Evolutionary conservation across 1,140 invertebrate species (phyloP).

Genomic region (Tetramorium parvispinum): DNA sequence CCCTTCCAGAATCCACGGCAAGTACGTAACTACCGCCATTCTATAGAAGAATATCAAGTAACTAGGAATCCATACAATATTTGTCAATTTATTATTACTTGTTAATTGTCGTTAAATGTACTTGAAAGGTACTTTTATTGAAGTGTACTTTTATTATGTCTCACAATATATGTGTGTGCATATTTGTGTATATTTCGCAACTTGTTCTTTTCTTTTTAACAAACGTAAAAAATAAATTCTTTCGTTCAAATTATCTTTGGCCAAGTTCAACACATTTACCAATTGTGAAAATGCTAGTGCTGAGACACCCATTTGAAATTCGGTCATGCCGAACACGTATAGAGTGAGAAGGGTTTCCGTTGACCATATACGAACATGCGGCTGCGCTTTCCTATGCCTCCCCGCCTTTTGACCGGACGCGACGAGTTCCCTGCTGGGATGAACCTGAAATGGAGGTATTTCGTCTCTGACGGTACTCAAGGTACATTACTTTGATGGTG

Average conservation of each 20-base stretch:
- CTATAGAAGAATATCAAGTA: conserved; percentile 81
- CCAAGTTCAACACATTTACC: conserved; percentile 84
- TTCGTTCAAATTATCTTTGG: neutral
- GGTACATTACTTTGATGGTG: neutral
- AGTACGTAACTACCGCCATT: conserved; percentile 95
- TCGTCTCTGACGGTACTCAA: neutral
- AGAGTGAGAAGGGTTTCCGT: conserved; percentile 96
- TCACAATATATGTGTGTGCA: neutral
- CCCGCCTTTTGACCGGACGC: conserved; percentile 95
- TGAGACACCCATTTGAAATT: conserved; percentile 95
- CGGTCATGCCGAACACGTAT: conserved; percentile 96
- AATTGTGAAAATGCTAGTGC: conserved; percentile 96
- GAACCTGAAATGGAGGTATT: conserved; percentile 86
- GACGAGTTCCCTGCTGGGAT: conserved; percentile 95
- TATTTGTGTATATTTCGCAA: too few species aligned
- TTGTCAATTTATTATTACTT: neutral
- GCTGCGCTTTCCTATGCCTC: conserved; percentile 93
- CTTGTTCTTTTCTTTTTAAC: neutral
- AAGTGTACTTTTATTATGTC: too few species aligned
- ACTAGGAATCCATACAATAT: neutral
- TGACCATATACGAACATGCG: conserved; percentile 97
- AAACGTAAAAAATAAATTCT: neutral
- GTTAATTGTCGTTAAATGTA: neutral
- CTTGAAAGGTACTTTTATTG: too few species aligned
- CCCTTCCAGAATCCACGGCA: conserved; percentile 93